Percentiles rank a stretch among this genome's conserved stretches.
Conservation (phyloP, 2,113 vertebrate species). For the Colius striatus region DNA sequence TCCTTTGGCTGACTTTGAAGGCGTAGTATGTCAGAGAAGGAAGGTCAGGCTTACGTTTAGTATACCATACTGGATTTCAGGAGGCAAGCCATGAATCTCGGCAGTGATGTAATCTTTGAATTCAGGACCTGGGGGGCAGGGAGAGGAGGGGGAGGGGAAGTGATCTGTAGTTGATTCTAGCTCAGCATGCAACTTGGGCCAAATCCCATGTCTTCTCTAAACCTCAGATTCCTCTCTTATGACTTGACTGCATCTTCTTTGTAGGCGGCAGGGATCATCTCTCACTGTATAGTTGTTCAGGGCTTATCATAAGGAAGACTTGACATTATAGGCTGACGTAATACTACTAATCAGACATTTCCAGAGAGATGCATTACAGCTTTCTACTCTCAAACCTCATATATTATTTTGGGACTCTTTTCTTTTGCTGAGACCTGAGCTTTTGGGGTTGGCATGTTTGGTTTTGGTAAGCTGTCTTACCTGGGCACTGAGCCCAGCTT, state of each 20-base stretch:
- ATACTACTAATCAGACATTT: background rate
- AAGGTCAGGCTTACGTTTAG: background rate
- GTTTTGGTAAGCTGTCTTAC: slow-evolving; percentile 6
- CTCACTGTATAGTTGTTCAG: background rate
- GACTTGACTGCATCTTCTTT: background rate
- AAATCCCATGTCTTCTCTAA: background rate
- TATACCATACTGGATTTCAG: background rate
- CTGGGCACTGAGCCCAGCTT: slow-evolving; percentile 23
- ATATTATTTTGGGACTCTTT: background rate
- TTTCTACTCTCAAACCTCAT: background rate
- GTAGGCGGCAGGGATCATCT: background rate
- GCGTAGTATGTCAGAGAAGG: background rate
- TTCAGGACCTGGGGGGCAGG: background rate
- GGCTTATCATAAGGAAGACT: background rate
- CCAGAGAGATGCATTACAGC: background rate
- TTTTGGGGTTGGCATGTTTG: background rate
- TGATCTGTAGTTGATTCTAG: background rate
- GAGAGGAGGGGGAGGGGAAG: background rate
- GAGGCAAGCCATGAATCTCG: background rate
- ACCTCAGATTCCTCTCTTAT: background rate
- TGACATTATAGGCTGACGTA: background rate
- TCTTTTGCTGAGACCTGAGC: background rate
- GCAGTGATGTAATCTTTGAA: background rate
- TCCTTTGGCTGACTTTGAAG: background rate
- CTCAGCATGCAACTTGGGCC: background rate